Conservation (phyloP, 2,797 vertebrate genomes). For the Petrocephalus sullivani region DNA sequence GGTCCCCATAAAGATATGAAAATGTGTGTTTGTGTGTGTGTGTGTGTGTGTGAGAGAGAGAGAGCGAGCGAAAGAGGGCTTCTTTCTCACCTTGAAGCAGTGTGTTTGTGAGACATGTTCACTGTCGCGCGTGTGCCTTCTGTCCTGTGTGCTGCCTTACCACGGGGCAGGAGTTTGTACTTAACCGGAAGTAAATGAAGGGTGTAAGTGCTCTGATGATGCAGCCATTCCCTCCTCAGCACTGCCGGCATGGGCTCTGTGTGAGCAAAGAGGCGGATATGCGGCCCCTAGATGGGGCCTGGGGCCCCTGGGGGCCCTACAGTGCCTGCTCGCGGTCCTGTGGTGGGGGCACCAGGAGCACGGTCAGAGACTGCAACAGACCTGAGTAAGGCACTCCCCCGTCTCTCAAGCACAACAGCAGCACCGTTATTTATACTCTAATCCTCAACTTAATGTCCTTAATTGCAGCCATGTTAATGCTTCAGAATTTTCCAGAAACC, state of each 20-base stretch:
- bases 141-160: no score
- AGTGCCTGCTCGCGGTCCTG: conserved; percentile 86
- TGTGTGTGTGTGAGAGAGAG: no score
- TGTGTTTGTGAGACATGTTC: no score
- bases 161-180: no score
- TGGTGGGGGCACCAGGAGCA: conserved; percentile 88
- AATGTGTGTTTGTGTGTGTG: no score
- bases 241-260: conserved; percentile 87
- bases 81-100: no score
- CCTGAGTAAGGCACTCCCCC: conserved; percentile 74
- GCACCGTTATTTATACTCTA: not conserved
- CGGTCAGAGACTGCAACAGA: conserved; percentile 79
- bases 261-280: conserved; percentile 81
- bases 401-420: not conserved
- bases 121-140: no score
- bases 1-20: no score
- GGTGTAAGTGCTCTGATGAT: not conserved
- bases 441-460: not conserved
- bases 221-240: conserved; percentile 52
- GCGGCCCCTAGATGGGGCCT: conserved; percentile 81
- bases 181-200: no score
- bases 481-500: not conserved
- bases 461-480: not conserved
- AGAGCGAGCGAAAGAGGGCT: no score
- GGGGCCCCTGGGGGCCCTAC: conserved; percentile 90